These are phyloP conservation scores for Alligator sinensis DNA, from an alignment of 2,113 vertebrate genomes.

Conservation along the genomic window DNA sequence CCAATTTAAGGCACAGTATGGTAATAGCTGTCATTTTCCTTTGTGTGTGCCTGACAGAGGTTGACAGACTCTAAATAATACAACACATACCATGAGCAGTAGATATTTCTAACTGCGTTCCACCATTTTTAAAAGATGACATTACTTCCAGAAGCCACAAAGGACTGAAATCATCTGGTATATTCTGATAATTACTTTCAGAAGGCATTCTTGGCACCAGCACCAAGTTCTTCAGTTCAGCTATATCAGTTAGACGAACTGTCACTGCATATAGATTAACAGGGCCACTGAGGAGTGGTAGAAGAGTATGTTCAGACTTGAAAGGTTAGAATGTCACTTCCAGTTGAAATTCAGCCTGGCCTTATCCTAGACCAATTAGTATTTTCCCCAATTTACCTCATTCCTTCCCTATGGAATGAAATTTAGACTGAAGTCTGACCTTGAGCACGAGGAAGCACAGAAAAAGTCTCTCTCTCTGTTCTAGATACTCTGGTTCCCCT, in stretches of 20 bases:
- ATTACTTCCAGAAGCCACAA: slow-evolving; percentile 53
- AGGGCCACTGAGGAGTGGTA: neutral
- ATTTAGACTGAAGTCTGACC: neutral
- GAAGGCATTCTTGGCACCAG: slow-evolving; percentile 33
- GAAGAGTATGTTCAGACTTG: neutral
- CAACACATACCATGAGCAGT: neutral
- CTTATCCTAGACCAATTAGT: slow-evolving; percentile 15
- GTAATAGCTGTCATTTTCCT: slow-evolving; percentile 8
- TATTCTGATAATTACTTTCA: slow-evolving; percentile 67
- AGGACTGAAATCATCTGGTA: slow-evolving; percentile 48
- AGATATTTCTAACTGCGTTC: neutral
- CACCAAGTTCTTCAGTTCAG: neutral
- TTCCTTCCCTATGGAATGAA: slow-evolving; percentile 44
- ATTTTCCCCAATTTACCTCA: neutral
- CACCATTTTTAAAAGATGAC: slow-evolving; percentile 25
- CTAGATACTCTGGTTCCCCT: neutral
- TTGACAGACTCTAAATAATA: slow-evolving; percentile 36
- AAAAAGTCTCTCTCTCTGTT: neutral
- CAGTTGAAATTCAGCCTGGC: slow-evolving; percentile 19
- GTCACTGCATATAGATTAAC: slow-evolving; percentile 43
- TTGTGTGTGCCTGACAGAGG: slow-evolving; percentile 1
- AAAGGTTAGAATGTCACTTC: neutral
- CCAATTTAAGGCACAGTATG: neutral
- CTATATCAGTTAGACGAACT: neutral
- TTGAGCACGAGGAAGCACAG: neutral